A percentile compares a stretch with the other conserved stretches of the same genome.
Evolutionary conservation across 2,113 vertebrate species (phyloP).

Genomic region (Cyprinodon tularosa): DNA sequence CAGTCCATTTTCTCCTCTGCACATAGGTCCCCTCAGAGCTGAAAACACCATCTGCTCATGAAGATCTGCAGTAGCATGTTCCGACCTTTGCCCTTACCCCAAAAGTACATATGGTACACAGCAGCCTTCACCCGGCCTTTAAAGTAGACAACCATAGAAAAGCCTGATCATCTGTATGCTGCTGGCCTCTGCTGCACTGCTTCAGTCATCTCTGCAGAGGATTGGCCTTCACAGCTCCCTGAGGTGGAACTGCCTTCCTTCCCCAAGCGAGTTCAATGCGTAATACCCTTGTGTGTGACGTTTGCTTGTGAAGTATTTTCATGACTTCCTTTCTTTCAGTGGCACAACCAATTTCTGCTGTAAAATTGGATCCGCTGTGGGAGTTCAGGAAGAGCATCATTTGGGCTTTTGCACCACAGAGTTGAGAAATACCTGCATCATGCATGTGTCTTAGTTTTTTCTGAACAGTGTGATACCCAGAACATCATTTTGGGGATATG

Average conservation of each 20-base stretch:
- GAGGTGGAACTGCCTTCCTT: constrained; percentile 60
- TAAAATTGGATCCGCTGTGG: constrained; percentile 24
- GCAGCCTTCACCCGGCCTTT: neutral
- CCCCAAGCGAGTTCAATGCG: constrained; percentile 34
- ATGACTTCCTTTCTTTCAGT: constrained; percentile 22
- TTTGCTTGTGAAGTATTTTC: constrained; percentile 20
- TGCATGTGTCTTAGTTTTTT: neutral
- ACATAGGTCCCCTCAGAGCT: neutral
- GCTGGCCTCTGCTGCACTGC: constrained; percentile 2
- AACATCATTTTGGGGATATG: neutral
- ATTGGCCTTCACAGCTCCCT: constrained; percentile 63
- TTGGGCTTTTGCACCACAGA: neutral
- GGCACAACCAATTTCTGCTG: constrained; percentile 1
- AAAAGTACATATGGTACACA: constrained; percentile 18
- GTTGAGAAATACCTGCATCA: neutral
- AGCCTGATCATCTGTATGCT: constrained; percentile 55
- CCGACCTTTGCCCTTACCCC: constrained; percentile 11
- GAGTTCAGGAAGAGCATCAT: constrained; percentile 30
- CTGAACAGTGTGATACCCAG: neutral
- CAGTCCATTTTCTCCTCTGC: neutral
- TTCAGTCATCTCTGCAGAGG: constrained; percentile 23
- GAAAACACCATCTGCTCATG: constrained; percentile 42
- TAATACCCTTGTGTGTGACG: constrained; percentile 30
- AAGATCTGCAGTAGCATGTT: constrained; percentile 2
- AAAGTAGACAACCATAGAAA: neutral